A percentile compares a stretch with the other conserved stretches of the same genome.
Conservation (phyloP, 2,888 invertebrate species). For the Andrena hattorfiana region DNA sequence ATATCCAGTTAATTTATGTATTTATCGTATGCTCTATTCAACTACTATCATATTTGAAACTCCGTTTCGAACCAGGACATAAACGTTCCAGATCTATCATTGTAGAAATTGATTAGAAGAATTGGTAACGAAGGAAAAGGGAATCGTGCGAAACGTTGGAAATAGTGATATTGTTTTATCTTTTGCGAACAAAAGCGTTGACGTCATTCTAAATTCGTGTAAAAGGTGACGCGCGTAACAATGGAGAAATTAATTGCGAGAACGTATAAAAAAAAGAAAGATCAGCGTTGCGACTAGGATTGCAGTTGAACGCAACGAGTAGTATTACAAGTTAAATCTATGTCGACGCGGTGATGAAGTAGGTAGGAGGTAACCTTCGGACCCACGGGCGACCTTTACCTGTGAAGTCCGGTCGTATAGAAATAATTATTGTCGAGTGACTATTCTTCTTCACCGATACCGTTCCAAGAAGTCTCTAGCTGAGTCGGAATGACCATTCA, state of each 20-base stretch:
- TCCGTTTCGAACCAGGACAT: not conserved
- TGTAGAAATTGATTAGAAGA: not conserved
- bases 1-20: not conserved
- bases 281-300: conserved; percentile 14
- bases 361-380: conserved; percentile 76
- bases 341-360: conserved; percentile 60
- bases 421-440: conserved; percentile 70
- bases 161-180: conserved; percentile 5
- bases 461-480: conserved; percentile 67
- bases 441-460: conserved; percentile 61
- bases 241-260: not conserved
- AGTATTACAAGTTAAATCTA: conserved; percentile 63
- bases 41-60: not conserved
- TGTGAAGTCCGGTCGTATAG: conserved; percentile 66
- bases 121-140: not conserved
- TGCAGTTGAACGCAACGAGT: conserved; percentile 47
- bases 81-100: not conserved
- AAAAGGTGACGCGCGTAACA: not conserved
- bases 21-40: not conserved
- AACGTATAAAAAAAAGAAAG: not conserved
- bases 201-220: conserved; percentile 36
- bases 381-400: conserved; percentile 77
- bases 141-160: not conserved
- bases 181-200: conserved; percentile 32
- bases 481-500: conserved; percentile 53